Evolutionary conservation across 2,113 vertebrate genomes (phyloP).

Genomic region (Sorex araneus): DNA sequence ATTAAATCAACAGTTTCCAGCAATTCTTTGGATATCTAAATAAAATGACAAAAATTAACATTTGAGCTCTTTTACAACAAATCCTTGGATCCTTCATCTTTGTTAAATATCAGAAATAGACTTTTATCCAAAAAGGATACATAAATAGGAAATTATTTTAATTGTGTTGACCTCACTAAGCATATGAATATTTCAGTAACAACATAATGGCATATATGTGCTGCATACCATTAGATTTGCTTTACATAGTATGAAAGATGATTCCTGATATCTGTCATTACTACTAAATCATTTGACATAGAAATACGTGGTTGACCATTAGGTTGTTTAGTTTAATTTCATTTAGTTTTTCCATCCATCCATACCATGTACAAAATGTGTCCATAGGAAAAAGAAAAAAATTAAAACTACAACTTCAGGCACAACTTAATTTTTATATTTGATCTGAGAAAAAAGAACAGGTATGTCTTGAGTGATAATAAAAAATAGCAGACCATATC

Average conservation of each 20-base stretch:
- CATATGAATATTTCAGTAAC: background rate
- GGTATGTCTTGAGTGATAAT: constrained; percentile 43
- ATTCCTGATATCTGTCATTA: background rate
- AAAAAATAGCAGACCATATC: constrained; percentile 39
- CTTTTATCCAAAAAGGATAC: background rate
- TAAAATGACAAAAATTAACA: background rate
- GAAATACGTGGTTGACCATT: background rate
- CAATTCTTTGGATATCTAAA: background rate
- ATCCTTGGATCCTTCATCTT: background rate
- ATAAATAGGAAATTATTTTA: background rate
- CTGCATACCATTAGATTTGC: background rate
- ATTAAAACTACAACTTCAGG: background rate
- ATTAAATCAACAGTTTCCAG: background rate
- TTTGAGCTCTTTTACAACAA: background rate
- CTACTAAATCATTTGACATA: background rate
- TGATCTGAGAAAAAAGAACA: constrained; percentile 24
- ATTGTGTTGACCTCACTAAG: background rate
- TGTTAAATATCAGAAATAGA: background rate
- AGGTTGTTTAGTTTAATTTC: background rate
- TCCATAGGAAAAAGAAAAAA: background rate
- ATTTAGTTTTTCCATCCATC: background rate
- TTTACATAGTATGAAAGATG: background rate
- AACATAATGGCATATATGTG: accelerated
- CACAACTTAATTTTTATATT: constrained; percentile 50
- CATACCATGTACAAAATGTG: background rate